A percentile compares a stretch with the other conserved stretches of the same genome.
Conservation (phyloP, 1,140 invertebrate genomes). For the Oreohelix idahoensis region DNA sequence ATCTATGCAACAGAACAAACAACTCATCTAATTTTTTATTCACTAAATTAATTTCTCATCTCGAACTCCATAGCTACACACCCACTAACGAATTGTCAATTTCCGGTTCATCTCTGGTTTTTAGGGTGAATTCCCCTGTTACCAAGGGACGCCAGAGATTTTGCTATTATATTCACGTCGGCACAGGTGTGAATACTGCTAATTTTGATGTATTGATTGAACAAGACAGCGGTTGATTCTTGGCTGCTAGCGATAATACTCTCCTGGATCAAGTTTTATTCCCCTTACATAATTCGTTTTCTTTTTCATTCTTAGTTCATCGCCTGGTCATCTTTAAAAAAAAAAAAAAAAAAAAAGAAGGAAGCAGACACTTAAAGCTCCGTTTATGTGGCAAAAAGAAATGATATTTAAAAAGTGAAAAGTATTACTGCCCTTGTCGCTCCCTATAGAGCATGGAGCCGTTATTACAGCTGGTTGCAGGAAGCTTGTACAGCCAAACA, state of each 20-base stretch:
- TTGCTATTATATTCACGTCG: background rate
- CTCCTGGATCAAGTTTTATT: too few species aligned
- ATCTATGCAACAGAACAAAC: background rate
- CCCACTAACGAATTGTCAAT: background rate
- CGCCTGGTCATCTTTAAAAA: too few species aligned
- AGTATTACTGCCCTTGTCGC: too few species aligned
- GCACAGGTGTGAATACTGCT: background rate
- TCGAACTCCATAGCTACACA: background rate
- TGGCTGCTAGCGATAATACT: background rate
- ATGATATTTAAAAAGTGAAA: too few species aligned
- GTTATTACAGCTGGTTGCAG: too few species aligned
- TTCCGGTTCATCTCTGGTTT: background rate
- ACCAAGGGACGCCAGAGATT: background rate
- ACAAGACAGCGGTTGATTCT: background rate
- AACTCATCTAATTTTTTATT: background rate
- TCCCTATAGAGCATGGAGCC: too few species aligned
- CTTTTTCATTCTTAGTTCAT: too few species aligned
- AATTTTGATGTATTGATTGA: background rate
- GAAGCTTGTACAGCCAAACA: too few species aligned
- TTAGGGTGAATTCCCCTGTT: background rate
- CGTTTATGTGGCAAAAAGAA: too few species aligned
- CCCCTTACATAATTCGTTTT: too few species aligned
- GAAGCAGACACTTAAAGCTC: too few species aligned
- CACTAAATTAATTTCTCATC: background rate
- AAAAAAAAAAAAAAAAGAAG: too few species aligned